Evolutionary conservation across 2,113 vertebrate genomes (phyloP).

Genomic region (Psettodes erumei): DNA sequence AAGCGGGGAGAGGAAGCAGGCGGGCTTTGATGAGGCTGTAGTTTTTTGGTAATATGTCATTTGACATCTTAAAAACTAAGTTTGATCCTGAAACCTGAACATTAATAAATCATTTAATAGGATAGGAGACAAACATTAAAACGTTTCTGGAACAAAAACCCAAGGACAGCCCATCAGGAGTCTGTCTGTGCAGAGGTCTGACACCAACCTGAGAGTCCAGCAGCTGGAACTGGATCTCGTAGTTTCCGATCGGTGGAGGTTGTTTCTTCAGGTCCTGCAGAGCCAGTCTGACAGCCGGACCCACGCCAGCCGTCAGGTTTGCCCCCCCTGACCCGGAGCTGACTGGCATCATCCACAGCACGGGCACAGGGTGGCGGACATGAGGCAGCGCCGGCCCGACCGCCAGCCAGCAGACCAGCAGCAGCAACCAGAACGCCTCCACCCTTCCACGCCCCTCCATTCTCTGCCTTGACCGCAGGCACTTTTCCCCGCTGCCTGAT

Average conservation of each 20-base stretch:
- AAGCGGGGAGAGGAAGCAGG: too few relatives aligned
- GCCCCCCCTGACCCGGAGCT: slow-evolving; percentile 57
- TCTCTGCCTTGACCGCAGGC: neutral
- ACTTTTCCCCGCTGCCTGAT: neutral
- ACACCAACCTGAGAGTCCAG: slow-evolving; percentile 82
- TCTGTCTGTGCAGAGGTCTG: neutral
- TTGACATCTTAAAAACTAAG: too few relatives aligned
- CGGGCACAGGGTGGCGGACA: slow-evolving; percentile 74
- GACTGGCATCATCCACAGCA: slow-evolving; percentile 82
- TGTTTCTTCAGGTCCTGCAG: slow-evolving; percentile 83
- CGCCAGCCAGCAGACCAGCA: slow-evolving; percentile 27
- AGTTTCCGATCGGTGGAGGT: slow-evolving; percentile 79
- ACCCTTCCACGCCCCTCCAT: slow-evolving; percentile 32
- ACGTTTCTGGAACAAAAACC: too few relatives aligned
- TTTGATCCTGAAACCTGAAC: too few relatives aligned
- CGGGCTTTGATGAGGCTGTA: too few relatives aligned
- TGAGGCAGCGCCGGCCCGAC: neutral
- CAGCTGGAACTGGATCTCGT: slow-evolving; percentile 81
- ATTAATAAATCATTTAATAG: too few relatives aligned
- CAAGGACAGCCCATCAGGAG: neutral
- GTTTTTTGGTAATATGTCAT: too few relatives aligned
- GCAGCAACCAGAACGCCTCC: slow-evolving; percentile 12
- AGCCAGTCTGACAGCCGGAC: slow-evolving; percentile 81
- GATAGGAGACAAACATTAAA: too few relatives aligned
- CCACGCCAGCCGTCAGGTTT: slow-evolving; percentile 73